Evolutionary conservation across 1,140 invertebrate genomes (phyloP).

Genomic region (Phortica variegata): DNA sequence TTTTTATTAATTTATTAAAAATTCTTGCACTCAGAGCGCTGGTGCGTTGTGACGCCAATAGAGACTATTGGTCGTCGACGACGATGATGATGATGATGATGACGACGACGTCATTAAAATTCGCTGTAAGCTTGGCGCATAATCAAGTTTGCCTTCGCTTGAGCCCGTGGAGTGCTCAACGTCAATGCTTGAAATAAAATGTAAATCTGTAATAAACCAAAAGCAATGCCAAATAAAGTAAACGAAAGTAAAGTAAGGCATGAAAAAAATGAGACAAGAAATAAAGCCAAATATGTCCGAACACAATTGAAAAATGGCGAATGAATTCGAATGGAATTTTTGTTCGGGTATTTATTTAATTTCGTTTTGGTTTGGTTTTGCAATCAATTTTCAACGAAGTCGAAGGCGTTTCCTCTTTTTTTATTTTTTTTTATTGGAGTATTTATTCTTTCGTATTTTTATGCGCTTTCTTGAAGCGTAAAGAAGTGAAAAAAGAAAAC

Average conservation of each 20-base stretch:
- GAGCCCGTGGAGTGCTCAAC: no score
- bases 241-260: constrained; percentile 16
- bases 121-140: no score
- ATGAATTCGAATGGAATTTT: constrained; percentile 4
- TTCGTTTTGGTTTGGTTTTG: constrained; percentile 44
- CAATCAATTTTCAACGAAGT: constrained; percentile 34
- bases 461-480: no score
- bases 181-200: constrained; percentile 36
- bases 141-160: no score
- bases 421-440: no score
- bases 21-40: no score
- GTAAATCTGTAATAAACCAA: constrained; percentile 29
- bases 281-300: background rate
- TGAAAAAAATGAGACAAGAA: background rate
- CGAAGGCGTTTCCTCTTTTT: constrained; percentile 15
- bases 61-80: constrained; percentile 12
- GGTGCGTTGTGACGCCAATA: constrained; percentile 17
- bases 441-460: no score
- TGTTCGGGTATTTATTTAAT: constrained; percentile 47
- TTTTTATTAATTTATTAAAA: constrained; percentile 53
- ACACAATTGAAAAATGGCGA: constrained; percentile 19
- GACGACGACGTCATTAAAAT: no score
- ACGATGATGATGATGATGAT: background rate
- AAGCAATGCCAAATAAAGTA: constrained; percentile 14
- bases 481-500: no score